phyloP scores from a whole-genome alignment of 1,140 invertebrate genomes.

The Physella acuta region DNA sequence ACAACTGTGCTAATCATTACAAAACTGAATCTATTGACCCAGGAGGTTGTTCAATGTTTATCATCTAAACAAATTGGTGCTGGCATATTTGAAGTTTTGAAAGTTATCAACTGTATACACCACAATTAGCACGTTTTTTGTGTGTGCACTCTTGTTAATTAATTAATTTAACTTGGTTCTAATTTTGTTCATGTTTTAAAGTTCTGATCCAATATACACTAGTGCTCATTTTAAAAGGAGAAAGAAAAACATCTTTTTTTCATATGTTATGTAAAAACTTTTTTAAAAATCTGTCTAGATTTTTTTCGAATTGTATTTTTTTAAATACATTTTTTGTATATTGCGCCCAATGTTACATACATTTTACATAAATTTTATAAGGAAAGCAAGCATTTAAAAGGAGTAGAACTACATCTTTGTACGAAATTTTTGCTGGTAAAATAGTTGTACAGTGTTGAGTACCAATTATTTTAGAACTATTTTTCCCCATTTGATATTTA shows the following conservation, averaged over 20 bases:
- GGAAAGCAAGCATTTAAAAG: background rate
- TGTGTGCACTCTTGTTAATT: background rate
- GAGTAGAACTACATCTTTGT: background rate
- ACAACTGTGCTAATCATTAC: too few species aligned
- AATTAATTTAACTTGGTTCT: background rate
- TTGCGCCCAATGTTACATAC: background rate
- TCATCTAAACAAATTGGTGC: too few species aligned
- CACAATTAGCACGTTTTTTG: background rate
- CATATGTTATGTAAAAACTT: background rate
- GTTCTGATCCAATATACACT: background rate
- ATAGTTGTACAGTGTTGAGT: background rate
- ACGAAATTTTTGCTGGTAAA: background rate
- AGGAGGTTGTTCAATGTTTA: too few species aligned
- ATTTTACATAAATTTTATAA: background rate
- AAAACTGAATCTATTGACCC: too few species aligned
- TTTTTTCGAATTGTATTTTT: background rate
- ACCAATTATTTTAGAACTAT: background rate
- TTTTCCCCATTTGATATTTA: background rate
- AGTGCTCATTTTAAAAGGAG: background rate
- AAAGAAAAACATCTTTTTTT: background rate
- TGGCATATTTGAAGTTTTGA: too few species aligned
- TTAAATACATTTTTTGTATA: too few species aligned
- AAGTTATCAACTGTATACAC: background rate
- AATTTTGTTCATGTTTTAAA: background rate
- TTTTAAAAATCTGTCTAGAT: background rate